phyloP scores from a whole-genome alignment of 2,797 vertebrate genomes.

The Acrossocheilus fasciatus region DNA sequence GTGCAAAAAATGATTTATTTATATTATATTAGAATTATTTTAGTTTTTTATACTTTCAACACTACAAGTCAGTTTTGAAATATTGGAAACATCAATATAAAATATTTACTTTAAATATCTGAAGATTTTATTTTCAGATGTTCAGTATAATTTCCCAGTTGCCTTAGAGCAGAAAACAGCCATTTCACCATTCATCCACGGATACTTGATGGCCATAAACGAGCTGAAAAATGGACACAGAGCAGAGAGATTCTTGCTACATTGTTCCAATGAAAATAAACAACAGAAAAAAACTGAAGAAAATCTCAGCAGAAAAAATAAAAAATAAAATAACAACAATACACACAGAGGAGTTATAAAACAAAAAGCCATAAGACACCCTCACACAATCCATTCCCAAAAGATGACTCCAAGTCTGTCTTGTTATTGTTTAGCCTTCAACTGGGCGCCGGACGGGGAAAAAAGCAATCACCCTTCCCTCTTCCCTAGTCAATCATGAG shows the following conservation, averaged over 20 bases:
- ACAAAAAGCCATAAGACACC: constrained; percentile 23
- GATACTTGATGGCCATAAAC: constrained; percentile 4
- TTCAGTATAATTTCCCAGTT: neutral
- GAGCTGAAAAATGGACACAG: constrained; percentile 10
- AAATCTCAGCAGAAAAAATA: neutral
- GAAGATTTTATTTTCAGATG: neutral
- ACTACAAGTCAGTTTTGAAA: neutral
- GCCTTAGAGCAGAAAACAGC: neutral
- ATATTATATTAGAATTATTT: neutral
- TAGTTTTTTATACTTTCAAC: neutral
- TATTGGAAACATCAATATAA: neutral
- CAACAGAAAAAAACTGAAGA: neutral
- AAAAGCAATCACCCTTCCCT: constrained; percentile 73
- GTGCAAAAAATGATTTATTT: neutral
- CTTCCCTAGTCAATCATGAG: constrained; percentile 66
- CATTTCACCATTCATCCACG: neutral
- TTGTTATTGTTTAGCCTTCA: constrained; percentile 66
- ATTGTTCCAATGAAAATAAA: constrained; percentile 28
- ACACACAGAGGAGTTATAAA: constrained; percentile 47
- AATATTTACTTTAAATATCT: neutral
- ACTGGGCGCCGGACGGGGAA: constrained; percentile 51
- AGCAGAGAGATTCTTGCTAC: neutral
- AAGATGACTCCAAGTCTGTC: constrained; percentile 53
- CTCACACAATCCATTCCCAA: constrained; percentile 45
- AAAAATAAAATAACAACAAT: neutral